Conservation (phyloP, 2,797 vertebrate species). For the Cyprinodon diabolis region DNA sequence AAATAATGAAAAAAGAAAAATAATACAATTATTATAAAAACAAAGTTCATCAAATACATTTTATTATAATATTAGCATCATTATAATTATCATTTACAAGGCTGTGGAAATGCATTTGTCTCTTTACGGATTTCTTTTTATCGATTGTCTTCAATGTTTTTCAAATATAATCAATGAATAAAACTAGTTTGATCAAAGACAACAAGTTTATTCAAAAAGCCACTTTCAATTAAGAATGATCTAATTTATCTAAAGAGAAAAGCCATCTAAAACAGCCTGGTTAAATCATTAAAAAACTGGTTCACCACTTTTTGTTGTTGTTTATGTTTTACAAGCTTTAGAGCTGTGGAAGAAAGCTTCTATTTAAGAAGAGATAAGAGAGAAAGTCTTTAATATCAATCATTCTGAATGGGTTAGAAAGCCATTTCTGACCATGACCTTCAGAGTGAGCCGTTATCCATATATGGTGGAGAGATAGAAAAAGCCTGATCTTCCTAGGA, state of each 20-base stretch:
- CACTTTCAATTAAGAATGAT: neutral
- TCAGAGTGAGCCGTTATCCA: too few species aligned
- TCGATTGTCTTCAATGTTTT: neutral
- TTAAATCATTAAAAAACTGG: too few species aligned
- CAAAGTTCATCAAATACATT: neutral
- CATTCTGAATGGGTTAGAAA: too few species aligned
- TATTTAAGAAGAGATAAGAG: too few species aligned
- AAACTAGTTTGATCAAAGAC: neutral
- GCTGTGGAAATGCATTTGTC: neutral
- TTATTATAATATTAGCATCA: neutral
- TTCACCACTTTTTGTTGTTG: too few species aligned
- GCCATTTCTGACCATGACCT: too few species aligned
- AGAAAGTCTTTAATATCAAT: too few species aligned
- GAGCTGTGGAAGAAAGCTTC: too few species aligned
- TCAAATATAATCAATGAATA: neutral
- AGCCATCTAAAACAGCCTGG: neutral
- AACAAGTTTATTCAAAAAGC: neutral
- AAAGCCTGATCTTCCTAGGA: too few species aligned
- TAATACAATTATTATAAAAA: neutral
- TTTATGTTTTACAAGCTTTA: too few species aligned
- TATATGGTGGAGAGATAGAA: too few species aligned
- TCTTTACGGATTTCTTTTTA: neutral
- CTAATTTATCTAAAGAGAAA: neutral
- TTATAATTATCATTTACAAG: neutral
- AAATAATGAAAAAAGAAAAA: conserved; percentile 1